Evolutionary conservation across 2,888 invertebrate genomes (phyloP).

Genomic region (Drosophila imparisetae): DNA sequence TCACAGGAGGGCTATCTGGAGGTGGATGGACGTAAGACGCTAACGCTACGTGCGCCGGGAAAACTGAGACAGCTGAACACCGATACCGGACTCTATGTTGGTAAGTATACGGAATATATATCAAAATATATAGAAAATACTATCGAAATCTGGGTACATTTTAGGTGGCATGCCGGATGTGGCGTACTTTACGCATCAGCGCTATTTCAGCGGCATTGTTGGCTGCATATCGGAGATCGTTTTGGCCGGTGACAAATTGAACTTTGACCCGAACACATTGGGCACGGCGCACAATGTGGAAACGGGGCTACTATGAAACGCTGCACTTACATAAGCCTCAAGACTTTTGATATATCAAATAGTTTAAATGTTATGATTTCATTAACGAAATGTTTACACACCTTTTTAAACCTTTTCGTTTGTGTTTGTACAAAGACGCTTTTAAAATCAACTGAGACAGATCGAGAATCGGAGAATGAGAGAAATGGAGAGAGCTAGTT

Average conservation of each 20-base stretch:
- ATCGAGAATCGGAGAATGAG: not conserved
- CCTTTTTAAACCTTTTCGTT: slow-evolving; percentile 36
- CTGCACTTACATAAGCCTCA: slow-evolving; percentile 70
- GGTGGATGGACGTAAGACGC: slow-evolving; percentile 94
- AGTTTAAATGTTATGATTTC: slow-evolving; percentile 76
- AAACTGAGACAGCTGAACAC: slow-evolving; percentile 93
- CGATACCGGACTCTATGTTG: slow-evolving; percentile 94
- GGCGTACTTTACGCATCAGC: slow-evolving; percentile 88
- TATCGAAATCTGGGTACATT: not conserved
- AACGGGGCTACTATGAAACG: slow-evolving; percentile 84
- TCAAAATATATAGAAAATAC: too few species aligned
- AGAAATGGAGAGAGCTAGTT: slow-evolving; percentile 11
- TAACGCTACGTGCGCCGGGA: slow-evolving; percentile 93
- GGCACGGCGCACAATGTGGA: slow-evolving; percentile 85
- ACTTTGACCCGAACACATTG: slow-evolving; percentile 85
- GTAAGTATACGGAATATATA: slow-evolving; percentile 85
- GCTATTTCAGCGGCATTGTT: slow-evolving; percentile 90
- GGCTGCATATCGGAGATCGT: slow-evolving; percentile 94
- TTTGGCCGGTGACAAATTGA: slow-evolving; percentile 91
- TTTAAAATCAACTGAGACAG: slow-evolving; percentile 59
- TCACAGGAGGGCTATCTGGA: slow-evolving; percentile 93
- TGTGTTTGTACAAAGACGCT: slow-evolving; percentile 81
- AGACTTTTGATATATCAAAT: slow-evolving; percentile 82
- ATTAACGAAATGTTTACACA: slow-evolving; percentile 48
- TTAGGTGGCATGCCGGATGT: slow-evolving; percentile 93